Evolutionary conservation across 1,140 invertebrate genomes (phyloP), one percentile per base, ranked within the genome.

Genomic region (Drosophila ambigua): DNA sequence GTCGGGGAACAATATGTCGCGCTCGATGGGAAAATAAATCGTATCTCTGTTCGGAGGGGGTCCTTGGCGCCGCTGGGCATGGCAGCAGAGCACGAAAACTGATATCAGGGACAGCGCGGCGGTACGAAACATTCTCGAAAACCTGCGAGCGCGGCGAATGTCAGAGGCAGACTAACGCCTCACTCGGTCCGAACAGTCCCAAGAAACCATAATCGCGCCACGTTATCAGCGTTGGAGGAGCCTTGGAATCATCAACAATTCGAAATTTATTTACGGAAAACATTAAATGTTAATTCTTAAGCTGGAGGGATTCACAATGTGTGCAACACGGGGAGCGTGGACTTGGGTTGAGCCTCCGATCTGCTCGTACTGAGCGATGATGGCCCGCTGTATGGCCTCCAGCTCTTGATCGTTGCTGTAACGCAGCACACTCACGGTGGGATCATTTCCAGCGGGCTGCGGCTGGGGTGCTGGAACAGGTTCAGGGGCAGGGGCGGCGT

Each of bases 341-440:
- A 91, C 64, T 31, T 83, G 69, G 0, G 84, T 73, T 11, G 76
- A 68, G 7, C 89, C 89, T 15, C 84, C 84, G 6, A 68, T 26
- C 8, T 76, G 46, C 6, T 90, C 71, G 46, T 91, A 91, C 52
- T 91, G 89, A 6, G 89, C 90, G 66, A 91, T 91, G 7, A 91
- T 91, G 4, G 73, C 63, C 1, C 53, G 67, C 57, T 87, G 73
- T 23, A 91, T 76, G 2, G 48, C 51, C 41, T 83, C 84, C 46
- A 91, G 39, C 5, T 91, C 88, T 61, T 83, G 71, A 20, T 91
- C 84, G 31, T 87, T 77, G 1, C 23, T 71, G 45, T 91, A 91
- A 39, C 72, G 71, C 28, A 91, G 45, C n/a, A 89, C 61, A n/a
- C 62, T 65, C 0, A 87, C 82, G 4, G 62, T 69, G 5, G 82